Evolutionary conservation across 2,797 vertebrate species (phyloP).

Genomic region (Anguilla anguilla): DNA sequence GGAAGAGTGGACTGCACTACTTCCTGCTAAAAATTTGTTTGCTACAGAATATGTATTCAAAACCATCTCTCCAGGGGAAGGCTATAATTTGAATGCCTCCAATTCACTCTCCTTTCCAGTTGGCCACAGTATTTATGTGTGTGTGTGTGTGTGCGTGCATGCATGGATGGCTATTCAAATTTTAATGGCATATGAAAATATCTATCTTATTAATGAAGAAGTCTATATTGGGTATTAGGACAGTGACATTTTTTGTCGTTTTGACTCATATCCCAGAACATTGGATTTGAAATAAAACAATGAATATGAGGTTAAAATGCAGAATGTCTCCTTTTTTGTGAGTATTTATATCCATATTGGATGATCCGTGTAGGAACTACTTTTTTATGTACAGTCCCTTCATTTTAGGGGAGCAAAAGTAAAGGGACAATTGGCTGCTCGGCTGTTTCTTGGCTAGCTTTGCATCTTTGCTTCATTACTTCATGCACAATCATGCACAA

Average conservation of each 20-base stretch:
- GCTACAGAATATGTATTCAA: not conserved
- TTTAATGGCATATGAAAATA: not conserved
- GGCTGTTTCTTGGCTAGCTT: too few relatives aligned
- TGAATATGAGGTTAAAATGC: not conserved
- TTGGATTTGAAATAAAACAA: not conserved
- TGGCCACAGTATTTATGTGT: not conserved
- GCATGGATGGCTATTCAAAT: not conserved
- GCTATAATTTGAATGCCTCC: slow-evolving; percentile 9
- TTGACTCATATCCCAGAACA: not conserved
- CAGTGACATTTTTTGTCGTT: not conserved
- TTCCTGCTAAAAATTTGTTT: not conserved
- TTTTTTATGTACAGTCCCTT: not conserved
- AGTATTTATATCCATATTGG: not conserved
- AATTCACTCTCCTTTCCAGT: not conserved
- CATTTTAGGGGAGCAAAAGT: not conserved
- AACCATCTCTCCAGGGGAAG: not conserved
- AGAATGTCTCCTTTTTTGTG: not conserved
- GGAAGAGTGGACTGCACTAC: not conserved
- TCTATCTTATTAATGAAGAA: too few relatives aligned
- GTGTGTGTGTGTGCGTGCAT: not conserved
- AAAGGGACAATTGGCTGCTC: not conserved
- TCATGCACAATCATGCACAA: too few relatives aligned
- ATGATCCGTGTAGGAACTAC: not conserved
- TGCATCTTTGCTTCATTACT: too few relatives aligned
- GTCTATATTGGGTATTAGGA: too few relatives aligned